Conservation (phyloP, 1,140 invertebrate species). For the Neodiprion lecontei region DNA sequence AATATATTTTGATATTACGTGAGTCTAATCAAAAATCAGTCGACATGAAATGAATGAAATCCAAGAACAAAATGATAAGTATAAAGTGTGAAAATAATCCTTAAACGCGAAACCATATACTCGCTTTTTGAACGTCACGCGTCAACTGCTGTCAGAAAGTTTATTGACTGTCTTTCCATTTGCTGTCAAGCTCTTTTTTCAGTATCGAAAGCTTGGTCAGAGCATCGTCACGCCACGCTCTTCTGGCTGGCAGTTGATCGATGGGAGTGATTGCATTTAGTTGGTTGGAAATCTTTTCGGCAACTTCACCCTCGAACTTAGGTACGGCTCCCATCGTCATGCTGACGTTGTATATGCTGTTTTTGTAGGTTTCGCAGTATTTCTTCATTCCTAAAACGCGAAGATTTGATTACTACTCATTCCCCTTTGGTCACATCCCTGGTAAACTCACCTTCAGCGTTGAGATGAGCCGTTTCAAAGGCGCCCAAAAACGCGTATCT, state of each 20-base stretch:
- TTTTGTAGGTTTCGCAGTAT: constrained; percentile 78
- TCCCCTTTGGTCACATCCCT: not conserved
- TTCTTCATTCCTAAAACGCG: constrained; percentile 68
- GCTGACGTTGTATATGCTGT: constrained; percentile 80
- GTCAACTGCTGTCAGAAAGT: no score
- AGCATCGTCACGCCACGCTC: constrained; percentile 84
- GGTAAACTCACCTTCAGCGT: constrained; percentile 81
- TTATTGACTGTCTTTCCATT: not conserved
- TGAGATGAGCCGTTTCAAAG: constrained; percentile 93
- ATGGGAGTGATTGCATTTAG: constrained; percentile 78
- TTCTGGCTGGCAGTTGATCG: constrained; percentile 74
- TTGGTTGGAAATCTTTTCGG: constrained; percentile 70
- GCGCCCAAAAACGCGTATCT: constrained; percentile 95
- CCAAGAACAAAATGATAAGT: no score
- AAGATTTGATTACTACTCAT: constrained; percentile 10
- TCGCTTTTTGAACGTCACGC: no score
- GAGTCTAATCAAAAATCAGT: no score
- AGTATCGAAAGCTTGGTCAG: constrained; percentile 82
- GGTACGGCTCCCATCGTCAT: constrained; percentile 78
- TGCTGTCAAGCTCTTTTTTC: constrained; percentile 69
- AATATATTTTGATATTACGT: no score
- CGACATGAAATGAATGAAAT: no score
- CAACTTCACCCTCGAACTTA: constrained; percentile 72
- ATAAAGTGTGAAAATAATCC: no score
- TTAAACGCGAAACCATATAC: no score